Evolutionary conservation across 2,888 invertebrate genomes (phyloP), one percentile per base, ranked within the genome.

Genomic region (Panopea generosa): DNA sequence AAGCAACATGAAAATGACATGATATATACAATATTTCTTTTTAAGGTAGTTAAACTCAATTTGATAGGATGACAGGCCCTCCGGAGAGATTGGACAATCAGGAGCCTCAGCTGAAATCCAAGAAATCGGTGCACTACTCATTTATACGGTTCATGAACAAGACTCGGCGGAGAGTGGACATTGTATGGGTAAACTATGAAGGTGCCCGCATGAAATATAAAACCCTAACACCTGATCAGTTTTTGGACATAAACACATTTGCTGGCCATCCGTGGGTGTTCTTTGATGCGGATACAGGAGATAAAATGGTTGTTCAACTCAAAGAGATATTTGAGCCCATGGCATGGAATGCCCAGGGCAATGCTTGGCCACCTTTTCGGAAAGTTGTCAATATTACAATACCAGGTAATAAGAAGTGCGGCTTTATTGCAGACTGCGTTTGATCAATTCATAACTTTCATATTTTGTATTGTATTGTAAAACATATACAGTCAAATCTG

Each of bases 181-280:
- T 96, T 0, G 94, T 95, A 89, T 97, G 97, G 97, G 94, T 97
- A 20, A 95, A 96, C 91, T 96, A 95, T 89, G 92, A 94, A 50
- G 96, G 97, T 0, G 90, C 90, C 0, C 94, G 94, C 43, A 93
- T 95, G 1, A 94, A 94, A 61, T 96, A 96, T 88, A 93, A 94
- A 86, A 93, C 94, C 0, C 89, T 97, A n/a, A 89, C 91, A 0
- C 94, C 95, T 0, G 93, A 93, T 0, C 93, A 94, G 3, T 94
- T 92, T 86, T 93, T 94, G 61, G 95, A 96, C 86, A 94, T 96
- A 0, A 95, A 96, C 86, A 96, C 97, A 0, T 97, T 94, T 90
- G 95, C 95, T 16, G 95, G 95, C 0, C 97, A 97, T 93, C 96
- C 96, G 0, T 97, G 97, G 97, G 95, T 97, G 77, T 97, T 96